These are phyloP conservation scores for Archips xylosteana DNA, from an alignment of 2,888 invertebrate genomes.

Conservation along the genomic window DNA sequence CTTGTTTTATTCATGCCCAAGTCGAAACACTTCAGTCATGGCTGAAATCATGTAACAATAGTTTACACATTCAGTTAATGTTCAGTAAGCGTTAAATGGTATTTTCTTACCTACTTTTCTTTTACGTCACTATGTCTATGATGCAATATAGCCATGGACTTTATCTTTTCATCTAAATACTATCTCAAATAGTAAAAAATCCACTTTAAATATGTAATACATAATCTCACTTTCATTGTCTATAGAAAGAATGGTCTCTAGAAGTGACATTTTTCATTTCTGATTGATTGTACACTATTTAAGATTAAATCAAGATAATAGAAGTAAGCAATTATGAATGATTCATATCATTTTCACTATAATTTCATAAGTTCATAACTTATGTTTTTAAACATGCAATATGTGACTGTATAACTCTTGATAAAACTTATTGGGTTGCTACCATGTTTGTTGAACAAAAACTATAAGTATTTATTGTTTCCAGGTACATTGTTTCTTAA, in stretches of 20 bases:
- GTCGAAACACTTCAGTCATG: neutral
- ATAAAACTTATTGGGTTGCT: too few relatives aligned
- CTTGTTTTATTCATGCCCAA: neutral
- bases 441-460: too few relatives aligned
- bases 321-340: neutral
- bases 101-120: neutral
- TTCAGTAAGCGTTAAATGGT: neutral
- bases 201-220: neutral
- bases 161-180: neutral
- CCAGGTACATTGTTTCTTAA: too few relatives aligned
- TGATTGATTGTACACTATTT: neutral
- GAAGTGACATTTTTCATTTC: neutral
- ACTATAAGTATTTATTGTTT: too few relatives aligned
- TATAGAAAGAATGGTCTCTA: neutral
- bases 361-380: neutral
- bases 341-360: neutral
- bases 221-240: neutral
- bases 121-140: slow-evolving; percentile 12
- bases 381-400: neutral
- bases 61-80: neutral
- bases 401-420: neutral
- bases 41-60: neutral
- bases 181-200: neutral
- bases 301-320: neutral
- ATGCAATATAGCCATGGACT: slow-evolving; percentile 12